These are phyloP conservation scores for Acomys russatus DNA, from an alignment of 2,797 vertebrate genomes.

Conservation along the genomic window DNA sequence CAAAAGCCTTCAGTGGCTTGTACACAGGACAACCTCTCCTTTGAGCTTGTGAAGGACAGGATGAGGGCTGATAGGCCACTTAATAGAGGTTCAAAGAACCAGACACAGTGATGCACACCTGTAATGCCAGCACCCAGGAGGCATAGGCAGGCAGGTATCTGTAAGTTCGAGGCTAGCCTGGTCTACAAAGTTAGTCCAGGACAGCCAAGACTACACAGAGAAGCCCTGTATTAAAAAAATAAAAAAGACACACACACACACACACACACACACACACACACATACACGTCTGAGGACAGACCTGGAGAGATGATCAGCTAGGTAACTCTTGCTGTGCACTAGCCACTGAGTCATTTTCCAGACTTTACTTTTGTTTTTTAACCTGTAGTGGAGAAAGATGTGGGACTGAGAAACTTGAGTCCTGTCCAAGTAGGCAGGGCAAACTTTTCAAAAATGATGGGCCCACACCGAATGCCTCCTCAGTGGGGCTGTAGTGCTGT, in stretches of 20 bases:
- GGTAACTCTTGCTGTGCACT: background rate
- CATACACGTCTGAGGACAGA: background rate
- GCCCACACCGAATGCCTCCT: too few species aligned
- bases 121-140: background rate
- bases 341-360: background rate
- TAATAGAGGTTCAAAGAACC: background rate
- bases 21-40: background rate
- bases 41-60: background rate
- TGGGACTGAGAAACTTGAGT: background rate
- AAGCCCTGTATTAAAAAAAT: background rate
- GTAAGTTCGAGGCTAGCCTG: background rate
- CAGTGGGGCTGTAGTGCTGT: fast-evolving
- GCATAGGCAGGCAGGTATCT: background rate
- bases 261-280: background rate
- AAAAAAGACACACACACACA: fast-evolving
- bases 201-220: background rate
- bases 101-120: fast-evolving
- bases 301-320: background rate
- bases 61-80: background rate
- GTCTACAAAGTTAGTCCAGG: background rate
- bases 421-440: background rate
- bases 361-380: background rate
- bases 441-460: background rate
- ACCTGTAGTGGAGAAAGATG: background rate
- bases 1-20: background rate